These are phyloP conservation scores for Panulirus ornatus DNA, from an alignment of 1,140 invertebrate species.

Conservation along the genomic window DNA sequence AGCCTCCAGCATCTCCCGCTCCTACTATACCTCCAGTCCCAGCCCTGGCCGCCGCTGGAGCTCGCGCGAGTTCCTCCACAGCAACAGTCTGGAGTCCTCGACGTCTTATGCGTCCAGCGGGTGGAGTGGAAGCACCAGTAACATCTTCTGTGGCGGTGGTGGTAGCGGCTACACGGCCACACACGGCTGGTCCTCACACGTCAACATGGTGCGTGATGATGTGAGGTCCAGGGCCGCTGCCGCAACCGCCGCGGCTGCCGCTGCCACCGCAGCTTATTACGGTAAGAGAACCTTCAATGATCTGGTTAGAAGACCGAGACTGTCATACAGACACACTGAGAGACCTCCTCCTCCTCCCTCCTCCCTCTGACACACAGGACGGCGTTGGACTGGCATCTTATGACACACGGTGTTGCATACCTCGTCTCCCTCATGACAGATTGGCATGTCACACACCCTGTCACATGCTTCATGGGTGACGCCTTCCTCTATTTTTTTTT, in stretches of 20 bases:
- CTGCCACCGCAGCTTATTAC: conserved; percentile 10
- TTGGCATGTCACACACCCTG: too few relatives aligned
- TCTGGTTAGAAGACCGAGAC: too few relatives aligned
- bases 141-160: neutral
- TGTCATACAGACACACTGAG: too few relatives aligned
- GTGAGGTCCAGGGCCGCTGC: conserved; percentile 26
- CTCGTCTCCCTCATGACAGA: too few relatives aligned
- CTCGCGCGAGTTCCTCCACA: conserved; percentile 43
- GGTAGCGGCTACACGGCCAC: conserved; percentile 17
- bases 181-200: conserved; percentile 36
- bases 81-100: conserved; percentile 53
- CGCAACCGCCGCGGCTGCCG: neutral
- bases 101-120: conserved; percentile 19
- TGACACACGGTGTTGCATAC: too few relatives aligned
- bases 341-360: too few relatives aligned
- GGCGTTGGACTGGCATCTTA: too few relatives aligned
- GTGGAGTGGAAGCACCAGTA: conserved; percentile 17
- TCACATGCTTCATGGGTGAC: too few relatives aligned
- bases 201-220: conserved; percentile 58
- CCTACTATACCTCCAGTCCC: neutral
- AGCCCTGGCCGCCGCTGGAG: conserved; percentile 54
- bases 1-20: conserved; percentile 39
- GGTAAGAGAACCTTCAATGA: too few relatives aligned
- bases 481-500: too few relatives aligned
- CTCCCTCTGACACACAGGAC: too few relatives aligned